phyloP scores from a whole-genome alignment of 2,888 invertebrate genomes.

The Bibio marci region DNA sequence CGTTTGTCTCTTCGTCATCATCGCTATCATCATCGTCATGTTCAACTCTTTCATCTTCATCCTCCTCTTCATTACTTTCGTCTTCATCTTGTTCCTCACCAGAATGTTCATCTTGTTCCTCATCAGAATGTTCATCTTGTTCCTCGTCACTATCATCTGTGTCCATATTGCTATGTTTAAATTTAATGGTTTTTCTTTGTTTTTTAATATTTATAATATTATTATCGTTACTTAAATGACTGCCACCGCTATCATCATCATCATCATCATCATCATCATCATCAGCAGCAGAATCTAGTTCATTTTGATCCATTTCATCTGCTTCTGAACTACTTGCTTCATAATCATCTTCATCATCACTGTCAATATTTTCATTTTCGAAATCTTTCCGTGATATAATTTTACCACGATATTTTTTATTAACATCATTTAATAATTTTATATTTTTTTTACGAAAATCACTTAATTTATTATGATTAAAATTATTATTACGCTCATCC shows the following conservation, averaged over 20 bases:
- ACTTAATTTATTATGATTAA: slow-evolving; percentile 27
- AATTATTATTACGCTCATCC: slow-evolving; percentile 3
- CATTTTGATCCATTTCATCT: slow-evolving; percentile 7
- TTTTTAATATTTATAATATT: too few species aligned
- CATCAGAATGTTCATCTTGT: slow-evolving; percentile 5
- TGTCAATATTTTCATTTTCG: background rate
- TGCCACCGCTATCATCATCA: slow-evolving; percentile 2
- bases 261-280: slow-evolving; percentile 9
- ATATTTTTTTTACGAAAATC: slow-evolving; percentile 49
- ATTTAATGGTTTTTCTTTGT: too few species aligned
- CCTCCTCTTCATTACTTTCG: slow-evolving; percentile 8
- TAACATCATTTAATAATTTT: slow-evolving; percentile 47
- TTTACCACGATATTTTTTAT: slow-evolving; percentile 58
- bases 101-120: slow-evolving; percentile 8
- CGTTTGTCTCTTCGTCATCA: slow-evolving; percentile 30
- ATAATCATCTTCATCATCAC: slow-evolving; percentile 12
- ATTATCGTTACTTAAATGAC: too few species aligned
- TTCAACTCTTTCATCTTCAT: slow-evolving; percentile 14
- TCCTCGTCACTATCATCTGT: background rate
- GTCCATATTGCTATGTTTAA: too few species aligned
- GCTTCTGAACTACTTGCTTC: slow-evolving; percentile 12
- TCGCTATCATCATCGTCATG: slow-evolving; percentile 18
- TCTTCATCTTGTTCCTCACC: slow-evolving; percentile 7
- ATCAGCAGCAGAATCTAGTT: slow-evolving; percentile 5
- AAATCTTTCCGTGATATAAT: slow-evolving; percentile 43